Evolutionary conservation across 2,888 invertebrate species (phyloP), one percentile per base, ranked within the genome.

Genomic region (Idaea biselata): DNA sequence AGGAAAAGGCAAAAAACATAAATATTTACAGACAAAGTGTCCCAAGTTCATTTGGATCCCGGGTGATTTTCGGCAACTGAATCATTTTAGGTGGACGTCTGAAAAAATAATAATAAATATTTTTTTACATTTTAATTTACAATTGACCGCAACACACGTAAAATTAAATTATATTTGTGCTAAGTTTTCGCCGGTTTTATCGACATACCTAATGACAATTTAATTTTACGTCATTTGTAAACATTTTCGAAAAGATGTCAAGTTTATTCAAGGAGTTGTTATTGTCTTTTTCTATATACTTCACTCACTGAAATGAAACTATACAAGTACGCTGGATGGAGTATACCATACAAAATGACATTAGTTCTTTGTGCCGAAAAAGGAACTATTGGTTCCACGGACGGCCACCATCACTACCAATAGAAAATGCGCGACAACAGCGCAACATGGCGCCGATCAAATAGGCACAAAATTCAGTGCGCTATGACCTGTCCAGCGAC

Each of bases 21-120:
- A 33, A 18, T n/a, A 71, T 70, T 73, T 60, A 85, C 85, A 77
- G 79, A 77, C 85, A 85, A 6, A 81, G 61, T 31, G 69, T 73
- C n/a, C 76, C 75, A 1, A 76, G 73, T 57, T 77, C 73, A 53
- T 78, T 75, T 0, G 77, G 71, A 59, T 79, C 72, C 2, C 72
- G 69, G 63, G 73, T 69, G 17, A 68, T 70, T 73, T 78, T 76
- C 2, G 85, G 83, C 16, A 84, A 69, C 65, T 79, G 65, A 25
- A 84, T 70, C 84, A 82, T 83, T 61, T 55, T 59, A 6, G 14
- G 33, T 11, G 7, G 11, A 14, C 44, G 0, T 7, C 5, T 25
- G 5, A 25, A 3, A 44, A 44, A 44, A 11, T 14, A 44, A 44
- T 11, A 14, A 44, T 44, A 11, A 8, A 14, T 44, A 44, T 44